These are phyloP conservation scores for Cheilinus undulatus DNA, from an alignment of 2,113 vertebrate genomes.

Conservation along the genomic window DNA sequence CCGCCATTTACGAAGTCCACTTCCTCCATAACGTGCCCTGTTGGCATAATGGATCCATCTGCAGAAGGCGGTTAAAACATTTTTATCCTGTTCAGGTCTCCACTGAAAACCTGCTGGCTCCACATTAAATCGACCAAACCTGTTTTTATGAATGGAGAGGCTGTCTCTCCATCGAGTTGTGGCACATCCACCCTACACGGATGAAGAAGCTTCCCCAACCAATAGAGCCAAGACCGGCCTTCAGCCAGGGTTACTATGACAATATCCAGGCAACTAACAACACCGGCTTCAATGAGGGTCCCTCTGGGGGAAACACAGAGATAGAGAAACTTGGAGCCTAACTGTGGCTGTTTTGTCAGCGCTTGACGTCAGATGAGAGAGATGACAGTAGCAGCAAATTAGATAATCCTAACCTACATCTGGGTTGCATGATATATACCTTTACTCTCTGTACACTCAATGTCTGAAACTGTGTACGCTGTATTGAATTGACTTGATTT, in stretches of 20 bases:
- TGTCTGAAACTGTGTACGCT: too few species aligned
- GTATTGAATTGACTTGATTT: too few species aligned
- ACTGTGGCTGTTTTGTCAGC: slow-evolving; percentile 24
- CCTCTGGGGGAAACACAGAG: slow-evolving; percentile 23
- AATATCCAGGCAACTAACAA: slow-evolving; percentile 54
- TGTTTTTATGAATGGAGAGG: slow-evolving; percentile 52
- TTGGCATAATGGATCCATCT: neutral
- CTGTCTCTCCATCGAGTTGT: slow-evolving; percentile 33
- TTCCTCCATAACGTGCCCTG: neutral
- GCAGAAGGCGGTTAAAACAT: slow-evolving; percentile 2
- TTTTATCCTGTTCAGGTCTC: neutral
- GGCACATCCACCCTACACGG: slow-evolving; percentile 23
- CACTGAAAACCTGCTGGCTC: neutral
- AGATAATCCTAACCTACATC: too few species aligned
- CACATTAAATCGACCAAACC: slow-evolving; percentile 9
- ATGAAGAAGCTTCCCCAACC: slow-evolving; percentile 21
- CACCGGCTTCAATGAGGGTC: slow-evolving; percentile 26
- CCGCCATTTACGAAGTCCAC: neutral
- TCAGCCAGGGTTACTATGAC: slow-evolving; percentile 56
- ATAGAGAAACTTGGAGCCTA: slow-evolving; percentile 23
- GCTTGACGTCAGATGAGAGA: slow-evolving; percentile 16
- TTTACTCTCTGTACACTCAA: too few species aligned
- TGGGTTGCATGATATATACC: too few species aligned
- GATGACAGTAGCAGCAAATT: too few species aligned
- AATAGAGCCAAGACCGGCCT: slow-evolving; percentile 32